These are phyloP conservation scores for Aldrovandia affinis DNA, from an alignment of 2,797 vertebrate species.

Conservation along the genomic window DNA sequence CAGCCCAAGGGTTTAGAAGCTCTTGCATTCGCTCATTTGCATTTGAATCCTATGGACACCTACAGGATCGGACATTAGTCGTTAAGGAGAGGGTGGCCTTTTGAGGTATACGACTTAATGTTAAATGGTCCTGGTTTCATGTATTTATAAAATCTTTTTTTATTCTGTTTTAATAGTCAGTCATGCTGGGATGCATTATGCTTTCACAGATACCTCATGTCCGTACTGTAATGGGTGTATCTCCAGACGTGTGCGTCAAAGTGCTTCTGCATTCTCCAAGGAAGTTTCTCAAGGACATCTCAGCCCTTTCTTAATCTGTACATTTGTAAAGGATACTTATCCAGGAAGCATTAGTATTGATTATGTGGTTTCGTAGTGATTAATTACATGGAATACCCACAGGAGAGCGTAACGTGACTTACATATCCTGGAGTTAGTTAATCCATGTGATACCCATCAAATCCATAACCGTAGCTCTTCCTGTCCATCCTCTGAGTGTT, in stretches of 20 bases:
- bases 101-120: no score
- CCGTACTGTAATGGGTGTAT: background rate
- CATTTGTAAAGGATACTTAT: conserved; percentile 7
- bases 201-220: background rate
- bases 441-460: conserved; percentile 71
- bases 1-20: background rate
- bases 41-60: background rate
- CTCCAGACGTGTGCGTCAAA: background rate
- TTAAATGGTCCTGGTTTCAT: background rate
- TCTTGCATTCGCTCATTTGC: background rate
- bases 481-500: conserved; percentile 33
- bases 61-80: background rate
- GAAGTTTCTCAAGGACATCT: background rate
- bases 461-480: conserved; percentile 56
- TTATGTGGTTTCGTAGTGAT: conserved; percentile 62
- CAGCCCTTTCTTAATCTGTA: background rate
- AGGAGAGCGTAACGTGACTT: conserved; percentile 68
- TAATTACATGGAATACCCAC: conserved; percentile 61
- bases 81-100: background rate
- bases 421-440: conserved; percentile 68
- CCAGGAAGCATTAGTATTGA: conserved; percentile 46
- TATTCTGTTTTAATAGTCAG: background rate
- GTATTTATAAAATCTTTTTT: background rate
- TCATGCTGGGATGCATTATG: background rate
- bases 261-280: conserved; percentile 3